Evolutionary conservation across 1,140 invertebrate genomes (phyloP).

Genomic region (Harpegnathos saltator): DNA sequence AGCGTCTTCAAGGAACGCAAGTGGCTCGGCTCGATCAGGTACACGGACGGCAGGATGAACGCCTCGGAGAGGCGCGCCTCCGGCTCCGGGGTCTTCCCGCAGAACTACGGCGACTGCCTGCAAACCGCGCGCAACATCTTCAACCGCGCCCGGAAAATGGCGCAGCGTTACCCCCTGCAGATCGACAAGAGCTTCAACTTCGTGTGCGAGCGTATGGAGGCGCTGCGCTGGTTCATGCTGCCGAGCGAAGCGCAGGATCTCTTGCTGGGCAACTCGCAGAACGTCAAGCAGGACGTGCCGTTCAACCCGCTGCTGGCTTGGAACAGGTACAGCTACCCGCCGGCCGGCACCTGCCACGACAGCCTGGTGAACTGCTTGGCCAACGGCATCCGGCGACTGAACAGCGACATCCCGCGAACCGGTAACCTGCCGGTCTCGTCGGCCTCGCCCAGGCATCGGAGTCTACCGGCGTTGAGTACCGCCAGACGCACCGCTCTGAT

Average conservation of each 20-base stretch:
- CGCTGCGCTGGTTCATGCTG: conserved; percentile 94
- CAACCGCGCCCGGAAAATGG: conserved; percentile 91
- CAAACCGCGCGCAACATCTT: conserved; percentile 93
- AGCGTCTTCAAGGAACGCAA: conserved; percentile 92
- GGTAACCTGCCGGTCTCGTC: conserved; percentile 74
- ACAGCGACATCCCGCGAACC: conserved; percentile 81
- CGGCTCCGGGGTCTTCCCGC: conserved; percentile 89
- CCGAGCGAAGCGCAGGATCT: conserved; percentile 92
- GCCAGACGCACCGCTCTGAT: conserved; percentile 58
- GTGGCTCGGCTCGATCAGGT: conserved; percentile 93
- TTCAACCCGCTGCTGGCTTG: conserved; percentile 87
- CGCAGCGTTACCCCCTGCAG: conserved; percentile 90
- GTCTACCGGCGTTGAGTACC: conserved; percentile 79
- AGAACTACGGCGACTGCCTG: conserved; percentile 91
- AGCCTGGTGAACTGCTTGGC: conserved; percentile 68
- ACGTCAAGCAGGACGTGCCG: conserved; percentile 91
- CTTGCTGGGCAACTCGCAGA: conserved; percentile 89
- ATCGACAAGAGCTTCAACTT: conserved; percentile 90
- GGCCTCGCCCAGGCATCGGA: conserved; percentile 82
- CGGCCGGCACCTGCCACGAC: conserved; percentile 59
- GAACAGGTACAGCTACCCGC: conserved; percentile 43
- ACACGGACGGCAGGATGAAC: conserved; percentile 92
- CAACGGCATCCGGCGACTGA: conserved; percentile 80
- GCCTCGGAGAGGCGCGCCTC: conserved; percentile 89
- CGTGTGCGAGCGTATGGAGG: conserved; percentile 89